Evolutionary conservation across 1,140 invertebrate species (phyloP).

Genomic region (Neodiprion pinetum): DNA sequence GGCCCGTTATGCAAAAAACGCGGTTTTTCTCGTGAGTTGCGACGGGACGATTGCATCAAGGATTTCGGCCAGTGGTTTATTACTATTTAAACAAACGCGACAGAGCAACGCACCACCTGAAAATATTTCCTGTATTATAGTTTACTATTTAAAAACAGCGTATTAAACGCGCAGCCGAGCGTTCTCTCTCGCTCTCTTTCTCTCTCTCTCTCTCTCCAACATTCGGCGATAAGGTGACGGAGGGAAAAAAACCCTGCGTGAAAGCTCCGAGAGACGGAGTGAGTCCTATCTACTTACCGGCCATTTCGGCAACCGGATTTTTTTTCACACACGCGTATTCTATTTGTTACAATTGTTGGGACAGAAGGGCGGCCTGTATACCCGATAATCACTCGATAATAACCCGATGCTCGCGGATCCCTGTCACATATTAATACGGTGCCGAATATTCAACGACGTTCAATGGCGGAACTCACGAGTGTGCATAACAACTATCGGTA

Average conservation of each 20-base stretch:
- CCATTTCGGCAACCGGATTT: constrained; percentile 45
- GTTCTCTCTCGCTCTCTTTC: too few relatives aligned
- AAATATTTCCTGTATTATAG: too few relatives aligned
- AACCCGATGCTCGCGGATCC: constrained; percentile 28
- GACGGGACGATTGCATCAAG: too few relatives aligned
- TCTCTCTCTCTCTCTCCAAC: too few relatives aligned
- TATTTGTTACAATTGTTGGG: constrained; percentile 19
- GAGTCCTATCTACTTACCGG: constrained; percentile 44
- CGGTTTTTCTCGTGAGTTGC: too few relatives aligned
- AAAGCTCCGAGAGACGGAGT: constrained; percentile 8
- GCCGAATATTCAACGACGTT: constrained; percentile 14
- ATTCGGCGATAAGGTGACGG: background rate
- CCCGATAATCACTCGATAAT: background rate
- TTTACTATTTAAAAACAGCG: too few relatives aligned
- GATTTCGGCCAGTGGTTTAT: too few relatives aligned
- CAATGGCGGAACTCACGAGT: constrained; percentile 54
- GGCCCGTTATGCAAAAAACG: too few relatives aligned
- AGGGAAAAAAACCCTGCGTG: constrained; percentile 12
- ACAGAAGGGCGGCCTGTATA: background rate
- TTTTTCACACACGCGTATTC: constrained; percentile 24
- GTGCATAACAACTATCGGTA: constrained; percentile 37
- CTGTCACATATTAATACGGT: constrained; percentile 32
- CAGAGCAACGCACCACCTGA: too few relatives aligned
- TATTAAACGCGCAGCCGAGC: too few relatives aligned
- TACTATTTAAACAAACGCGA: too few relatives aligned